Evolutionary conservation across 2,113 vertebrate genomes (phyloP).

Genomic region (Dryoscopus gambensis): DNA sequence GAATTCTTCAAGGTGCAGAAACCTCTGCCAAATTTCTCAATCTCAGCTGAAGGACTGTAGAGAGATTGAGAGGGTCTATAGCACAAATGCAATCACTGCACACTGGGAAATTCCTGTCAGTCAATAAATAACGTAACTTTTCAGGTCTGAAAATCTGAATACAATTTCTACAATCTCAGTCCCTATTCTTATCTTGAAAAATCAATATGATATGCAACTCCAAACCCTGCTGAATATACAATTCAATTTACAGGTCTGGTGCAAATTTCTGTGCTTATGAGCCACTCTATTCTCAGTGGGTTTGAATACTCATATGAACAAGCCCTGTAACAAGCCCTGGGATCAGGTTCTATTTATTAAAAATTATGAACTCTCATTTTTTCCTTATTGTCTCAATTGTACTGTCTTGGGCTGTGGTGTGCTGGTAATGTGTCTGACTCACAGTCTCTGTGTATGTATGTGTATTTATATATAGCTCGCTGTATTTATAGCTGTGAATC

Average conservation of each 20-base stretch:
- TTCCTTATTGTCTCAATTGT: background rate
- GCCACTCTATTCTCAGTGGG: background rate
- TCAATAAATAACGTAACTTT: background rate
- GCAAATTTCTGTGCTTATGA: background rate
- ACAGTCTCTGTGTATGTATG: background rate
- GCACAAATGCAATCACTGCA: background rate
- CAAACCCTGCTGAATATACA: background rate
- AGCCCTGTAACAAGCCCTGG: background rate
- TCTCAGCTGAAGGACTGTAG: background rate
- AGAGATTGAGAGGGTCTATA: background rate
- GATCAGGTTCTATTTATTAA: background rate
- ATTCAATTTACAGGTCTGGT: background rate
- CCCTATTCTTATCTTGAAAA: background rate
- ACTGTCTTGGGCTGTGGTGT: background rate
- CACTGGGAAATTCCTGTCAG: background rate
- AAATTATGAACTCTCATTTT: background rate
- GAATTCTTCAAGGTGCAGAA: background rate
- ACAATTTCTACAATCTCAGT: background rate
- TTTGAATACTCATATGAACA: background rate
- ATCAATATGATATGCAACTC: background rate
- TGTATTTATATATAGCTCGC: background rate
- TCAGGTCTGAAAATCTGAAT: background rate
- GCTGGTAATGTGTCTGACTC: background rate
- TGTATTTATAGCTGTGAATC: slow-evolving; percentile 33
- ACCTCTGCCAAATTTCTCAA: background rate